These are phyloP conservation scores for Entomobrya multifasciata DNA, from an alignment of 2,888 invertebrate species.

Conservation along the genomic window DNA sequence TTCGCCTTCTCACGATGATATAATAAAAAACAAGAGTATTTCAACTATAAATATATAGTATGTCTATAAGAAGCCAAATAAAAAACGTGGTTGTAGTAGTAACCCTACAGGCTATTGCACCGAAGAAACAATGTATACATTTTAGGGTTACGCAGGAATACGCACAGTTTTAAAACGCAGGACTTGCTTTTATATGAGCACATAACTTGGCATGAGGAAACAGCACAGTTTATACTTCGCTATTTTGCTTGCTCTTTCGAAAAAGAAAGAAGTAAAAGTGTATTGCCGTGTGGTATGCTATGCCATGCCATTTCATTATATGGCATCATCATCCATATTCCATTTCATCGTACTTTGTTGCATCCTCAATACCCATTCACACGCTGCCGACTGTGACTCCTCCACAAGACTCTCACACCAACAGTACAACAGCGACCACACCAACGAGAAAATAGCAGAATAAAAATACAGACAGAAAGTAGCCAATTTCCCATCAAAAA, in stretches of 20 bases:
- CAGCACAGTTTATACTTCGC: background rate
- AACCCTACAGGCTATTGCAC: no score
- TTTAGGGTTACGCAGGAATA: constrained; percentile 35
- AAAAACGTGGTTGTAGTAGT: background rate
- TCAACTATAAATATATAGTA: no score
- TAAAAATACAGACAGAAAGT: background rate
- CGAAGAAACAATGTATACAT: constrained; percentile 31
- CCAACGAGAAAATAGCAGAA: constrained; percentile 19
- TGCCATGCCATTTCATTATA: background rate
- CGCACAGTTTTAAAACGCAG: constrained; percentile 45
- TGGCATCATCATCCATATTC: no score
- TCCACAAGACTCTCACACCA: background rate
- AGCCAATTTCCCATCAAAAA: no score
- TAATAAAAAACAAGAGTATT: no score
- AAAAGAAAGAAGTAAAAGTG: constrained; percentile 12
- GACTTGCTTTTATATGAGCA: constrained; percentile 35
- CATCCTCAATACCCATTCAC: background rate
- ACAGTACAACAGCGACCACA: background rate
- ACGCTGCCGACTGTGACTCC: background rate
- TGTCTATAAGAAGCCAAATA: no score
- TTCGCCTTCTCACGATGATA: no score
- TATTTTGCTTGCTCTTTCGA: background rate
- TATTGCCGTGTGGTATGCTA: constrained; percentile 22
- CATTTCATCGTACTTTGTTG: background rate
- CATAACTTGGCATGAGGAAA: constrained; percentile 54